Evolutionary conservation across 2,113 vertebrate genomes (phyloP).

Genomic region (Lucifuga dentata): DNA sequence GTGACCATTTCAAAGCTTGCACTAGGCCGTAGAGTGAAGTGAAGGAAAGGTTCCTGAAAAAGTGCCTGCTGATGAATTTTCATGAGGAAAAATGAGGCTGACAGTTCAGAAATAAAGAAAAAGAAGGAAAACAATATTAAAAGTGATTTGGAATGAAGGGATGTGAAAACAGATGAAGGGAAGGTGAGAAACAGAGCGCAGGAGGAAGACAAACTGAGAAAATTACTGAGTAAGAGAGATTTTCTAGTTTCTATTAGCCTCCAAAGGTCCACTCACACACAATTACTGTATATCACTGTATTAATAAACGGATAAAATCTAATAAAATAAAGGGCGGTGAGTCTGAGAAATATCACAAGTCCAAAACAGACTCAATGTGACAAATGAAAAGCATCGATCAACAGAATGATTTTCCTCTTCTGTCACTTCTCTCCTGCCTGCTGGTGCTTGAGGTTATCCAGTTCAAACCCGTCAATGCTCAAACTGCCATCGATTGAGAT

Average conservation of each 20-base stretch:
- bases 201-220: neutral
- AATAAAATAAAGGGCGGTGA: constrained; percentile 16
- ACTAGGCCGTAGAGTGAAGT: too few species aligned
- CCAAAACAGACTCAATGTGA: constrained; percentile 60
- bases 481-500: constrained; percentile 29
- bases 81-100: constrained; percentile 33
- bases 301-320: constrained; percentile 16
- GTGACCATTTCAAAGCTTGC: too few species aligned
- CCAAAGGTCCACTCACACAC: too few species aligned
- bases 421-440: constrained; percentile 41
- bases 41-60: too few species aligned
- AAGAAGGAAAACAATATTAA: neutral
- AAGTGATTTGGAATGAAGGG: constrained; percentile 14
- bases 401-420: constrained; percentile 47
- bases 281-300: neutral
- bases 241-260: too few species aligned
- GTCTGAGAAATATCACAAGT: constrained; percentile 30
- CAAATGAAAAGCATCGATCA: constrained; percentile 69
- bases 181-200: constrained; percentile 22
- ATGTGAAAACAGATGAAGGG: constrained; percentile 13
- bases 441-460: constrained; percentile 47
- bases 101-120: constrained; percentile 31
- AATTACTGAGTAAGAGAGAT: neutral
- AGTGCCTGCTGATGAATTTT: constrained; percentile 29
- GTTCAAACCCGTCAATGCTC: constrained; percentile 57